Conservation (phyloP, 2,888 invertebrate genomes). For the Lobophora halterata region DNA sequence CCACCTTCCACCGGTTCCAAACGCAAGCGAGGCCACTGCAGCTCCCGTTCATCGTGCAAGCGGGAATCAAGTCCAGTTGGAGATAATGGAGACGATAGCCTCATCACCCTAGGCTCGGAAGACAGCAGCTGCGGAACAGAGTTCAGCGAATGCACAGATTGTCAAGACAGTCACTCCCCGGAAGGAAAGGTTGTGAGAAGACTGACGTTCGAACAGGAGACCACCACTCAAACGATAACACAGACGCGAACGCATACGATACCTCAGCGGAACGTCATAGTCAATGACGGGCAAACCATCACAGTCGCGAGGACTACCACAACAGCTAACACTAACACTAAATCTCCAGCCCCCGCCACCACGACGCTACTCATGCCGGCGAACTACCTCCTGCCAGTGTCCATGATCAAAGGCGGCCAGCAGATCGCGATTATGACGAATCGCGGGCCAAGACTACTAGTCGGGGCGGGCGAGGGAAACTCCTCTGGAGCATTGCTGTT, state of each 20-base stretch:
- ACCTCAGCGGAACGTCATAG: slow-evolving; percentile 80
- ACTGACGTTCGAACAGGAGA: slow-evolving; percentile 72
- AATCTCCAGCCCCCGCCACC: too few relatives aligned
- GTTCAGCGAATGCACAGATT: slow-evolving; percentile 73
- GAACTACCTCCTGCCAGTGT: slow-evolving; percentile 86
- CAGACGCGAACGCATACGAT: slow-evolving; percentile 46
- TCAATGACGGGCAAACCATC: slow-evolving; percentile 84
- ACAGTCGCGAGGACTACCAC: slow-evolving; percentile 71
- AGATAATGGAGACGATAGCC: slow-evolving; percentile 82
- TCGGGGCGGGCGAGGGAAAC: slow-evolving; percentile 69
- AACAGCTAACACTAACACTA: slow-evolving; percentile 79
- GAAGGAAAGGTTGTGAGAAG: slow-evolving; percentile 77
- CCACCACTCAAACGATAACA: slow-evolving; percentile 42
- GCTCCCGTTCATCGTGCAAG: slow-evolving; percentile 61
- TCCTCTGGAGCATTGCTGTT: slow-evolving; percentile 84
- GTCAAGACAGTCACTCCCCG: slow-evolving; percentile 78
- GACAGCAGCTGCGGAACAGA: slow-evolving; percentile 88
- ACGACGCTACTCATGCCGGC: slow-evolving; percentile 86
- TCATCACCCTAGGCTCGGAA: slow-evolving; percentile 87
- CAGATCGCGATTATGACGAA: slow-evolving; percentile 87
- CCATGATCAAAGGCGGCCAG: slow-evolving; percentile 86
- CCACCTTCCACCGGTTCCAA: slow-evolving; percentile 86
- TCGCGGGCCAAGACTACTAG: slow-evolving; percentile 80
- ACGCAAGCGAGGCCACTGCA: slow-evolving; percentile 84
- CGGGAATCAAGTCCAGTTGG: slow-evolving; percentile 78